Conservation (phyloP, 2,797 vertebrate species). For the Ibycter americanus region DNA sequence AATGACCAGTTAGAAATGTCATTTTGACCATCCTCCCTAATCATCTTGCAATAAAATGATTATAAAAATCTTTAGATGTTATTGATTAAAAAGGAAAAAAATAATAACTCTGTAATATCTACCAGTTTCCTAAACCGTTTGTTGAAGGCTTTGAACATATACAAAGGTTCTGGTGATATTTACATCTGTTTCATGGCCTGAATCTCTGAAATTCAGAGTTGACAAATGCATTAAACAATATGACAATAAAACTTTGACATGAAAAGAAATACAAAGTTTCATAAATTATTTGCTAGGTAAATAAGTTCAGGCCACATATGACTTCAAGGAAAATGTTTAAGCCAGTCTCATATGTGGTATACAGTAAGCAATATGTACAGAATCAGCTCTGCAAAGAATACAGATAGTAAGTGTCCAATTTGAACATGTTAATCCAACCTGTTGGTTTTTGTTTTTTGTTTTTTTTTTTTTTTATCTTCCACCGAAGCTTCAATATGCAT, state of each 20-base stretch:
- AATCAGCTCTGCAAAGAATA: conserved; percentile 12
- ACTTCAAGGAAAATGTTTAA: neutral
- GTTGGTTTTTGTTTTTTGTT: neutral
- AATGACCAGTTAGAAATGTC: neutral
- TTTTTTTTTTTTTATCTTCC: conserved; percentile 16
- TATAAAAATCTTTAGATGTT: neutral
- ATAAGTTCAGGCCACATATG: neutral
- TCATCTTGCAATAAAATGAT: neutral
- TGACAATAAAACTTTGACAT: conserved; percentile 1
- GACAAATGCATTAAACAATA: conserved; percentile 24
- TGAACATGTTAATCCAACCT: conserved; percentile 71
- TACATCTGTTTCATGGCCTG: neutral
- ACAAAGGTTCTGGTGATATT: neutral
- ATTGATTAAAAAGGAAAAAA: neutral
- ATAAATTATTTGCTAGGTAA: conserved; percentile 38
- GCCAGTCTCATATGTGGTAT: neutral
- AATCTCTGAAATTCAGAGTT: neutral
- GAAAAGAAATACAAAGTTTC: neutral
- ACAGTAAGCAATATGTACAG: neutral
- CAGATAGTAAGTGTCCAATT: conserved; percentile 31
- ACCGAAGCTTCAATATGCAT: conserved; percentile 74
- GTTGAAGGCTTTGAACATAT: neutral
- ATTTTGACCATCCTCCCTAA: neutral
- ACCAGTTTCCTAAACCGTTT: neutral
- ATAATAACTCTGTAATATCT: neutral